These are phyloP conservation scores for Lissocephala sabroskyi DNA, from an alignment of 2,888 invertebrate genomes.

Conservation along the genomic window DNA sequence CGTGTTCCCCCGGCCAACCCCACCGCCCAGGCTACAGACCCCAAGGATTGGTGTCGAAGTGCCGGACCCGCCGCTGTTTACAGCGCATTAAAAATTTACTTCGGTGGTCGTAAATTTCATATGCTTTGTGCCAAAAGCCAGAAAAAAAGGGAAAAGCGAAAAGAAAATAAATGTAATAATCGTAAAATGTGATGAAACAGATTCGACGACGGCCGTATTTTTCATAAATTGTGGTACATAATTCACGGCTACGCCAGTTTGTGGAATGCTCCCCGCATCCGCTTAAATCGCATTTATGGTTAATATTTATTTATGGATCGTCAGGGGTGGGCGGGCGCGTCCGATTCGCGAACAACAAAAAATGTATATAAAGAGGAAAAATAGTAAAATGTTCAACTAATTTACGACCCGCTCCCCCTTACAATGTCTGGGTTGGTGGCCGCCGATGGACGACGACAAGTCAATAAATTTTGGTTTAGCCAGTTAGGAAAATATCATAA, in stretches of 20 bases:
- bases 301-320: no score
- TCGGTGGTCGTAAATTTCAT: conserved; percentile 47
- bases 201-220: conserved; percentile 16
- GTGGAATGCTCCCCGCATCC: no score
- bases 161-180: conserved; percentile 46
- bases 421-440: no score
- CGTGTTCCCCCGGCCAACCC: conserved; percentile 17
- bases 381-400: no score
- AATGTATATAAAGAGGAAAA: no score
- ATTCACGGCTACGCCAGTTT: conserved; percentile 2
- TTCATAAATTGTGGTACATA: conserved; percentile 1
- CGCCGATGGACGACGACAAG: no score
- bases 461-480: conserved; percentile 48
- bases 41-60: conserved; percentile 16
- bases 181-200: conserved; percentile 41
- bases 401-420: no score
- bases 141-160: no score
- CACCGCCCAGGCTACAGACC: background rate
- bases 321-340: no score
- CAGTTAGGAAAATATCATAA: conserved; percentile 59
- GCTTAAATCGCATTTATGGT: no score
- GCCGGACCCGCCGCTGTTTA: conserved; percentile 40
- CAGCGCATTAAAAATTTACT: conserved; percentile 52
- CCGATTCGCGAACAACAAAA: no score
- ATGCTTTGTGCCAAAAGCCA: conserved; percentile 25